Base-by-base conservation (phyloP, 2,888 invertebrate genomes). In the Caenorhabditis afra region DNA sequence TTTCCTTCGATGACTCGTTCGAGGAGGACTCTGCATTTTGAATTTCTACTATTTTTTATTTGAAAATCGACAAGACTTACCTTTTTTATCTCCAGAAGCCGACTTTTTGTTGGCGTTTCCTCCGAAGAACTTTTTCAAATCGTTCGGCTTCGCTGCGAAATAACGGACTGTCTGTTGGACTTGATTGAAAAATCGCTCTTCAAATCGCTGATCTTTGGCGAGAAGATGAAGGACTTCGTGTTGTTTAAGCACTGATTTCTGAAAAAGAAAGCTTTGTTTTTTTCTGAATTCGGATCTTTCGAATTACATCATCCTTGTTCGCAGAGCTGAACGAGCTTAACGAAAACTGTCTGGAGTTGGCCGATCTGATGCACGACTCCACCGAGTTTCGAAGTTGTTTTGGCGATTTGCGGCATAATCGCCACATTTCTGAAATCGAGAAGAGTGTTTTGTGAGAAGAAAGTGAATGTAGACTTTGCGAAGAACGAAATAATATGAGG, bases 191-290 rank as follows among this genome's bases (percentile, higher is more conserved):
- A 86, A 79, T 16, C 76, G 57, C 41, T 84, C 82, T 57, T 86
- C 85, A 12, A 84, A 82, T 45, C 77, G 50, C 57, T 81, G 82
- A 71, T 86, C 81, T 55, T 81, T 84, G 14, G 57, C 66, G 39
- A 86, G 77, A 29, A 83, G 66, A 67, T 68, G 61, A 1, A 81
- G 44, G 3, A 84, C 79, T 76, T 84, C 82, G n/a, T 61, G 57
- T 37, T 81, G 67, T 37, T 79, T 73, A 3, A 84, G 62, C 7
- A 67, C 62, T 39, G 70, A 53, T 3, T 80, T 79, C 58, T 64
- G 16, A 44, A 44, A 22, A 53, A 53, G n/a, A 14, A 7, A 45
- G 20, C 3, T 44, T 29, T 29, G 3, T 53, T 16, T 1, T 16
- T 76, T 16, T 29, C 35, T 44, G 20, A 3, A 23, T 52, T 44